Conservation (phyloP, 2,113 vertebrate genomes). For the Trachemys scripta region DNA sequence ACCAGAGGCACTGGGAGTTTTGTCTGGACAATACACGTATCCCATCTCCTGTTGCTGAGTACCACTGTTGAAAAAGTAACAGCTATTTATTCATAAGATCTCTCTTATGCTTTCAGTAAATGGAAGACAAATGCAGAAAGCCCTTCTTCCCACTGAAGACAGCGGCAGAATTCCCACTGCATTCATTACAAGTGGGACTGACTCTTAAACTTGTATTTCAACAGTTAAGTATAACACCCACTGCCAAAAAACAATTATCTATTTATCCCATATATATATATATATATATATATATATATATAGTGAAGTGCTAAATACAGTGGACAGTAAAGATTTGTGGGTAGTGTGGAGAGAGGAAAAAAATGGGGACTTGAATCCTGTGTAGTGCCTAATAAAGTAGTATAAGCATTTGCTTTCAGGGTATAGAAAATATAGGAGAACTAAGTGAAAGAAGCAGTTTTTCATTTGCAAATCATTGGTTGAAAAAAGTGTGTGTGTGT, state of each 20-base stretch:
- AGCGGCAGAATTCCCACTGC: constrained; percentile 1
- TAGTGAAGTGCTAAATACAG: neutral
- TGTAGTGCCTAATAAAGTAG: constrained; percentile 3
- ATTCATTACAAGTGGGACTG: neutral
- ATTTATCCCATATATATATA: neutral
- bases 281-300: no score
- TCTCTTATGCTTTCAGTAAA: neutral
- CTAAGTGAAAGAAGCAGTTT: constrained; percentile 26
- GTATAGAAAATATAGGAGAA: neutral
- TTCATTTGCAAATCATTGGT: constrained; percentile 18
- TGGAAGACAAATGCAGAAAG: neutral
- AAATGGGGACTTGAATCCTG: neutral
- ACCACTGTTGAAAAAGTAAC: neutral
- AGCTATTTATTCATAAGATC: neutral
- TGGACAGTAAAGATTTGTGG: neutral
- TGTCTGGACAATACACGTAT: neutral
- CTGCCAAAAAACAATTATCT: neutral
- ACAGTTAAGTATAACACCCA: neutral
- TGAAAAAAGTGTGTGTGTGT: neutral
- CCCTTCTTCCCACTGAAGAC: neutral
- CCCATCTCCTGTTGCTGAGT: neutral
- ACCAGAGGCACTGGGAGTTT: neutral
- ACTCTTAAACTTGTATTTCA: neutral
- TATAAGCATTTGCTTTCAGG: constrained; percentile 2
- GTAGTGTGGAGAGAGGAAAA: neutral